Evolutionary conservation across 2,797 vertebrate genomes (phyloP).

Genomic region (Diglossa cyanea): DNA sequence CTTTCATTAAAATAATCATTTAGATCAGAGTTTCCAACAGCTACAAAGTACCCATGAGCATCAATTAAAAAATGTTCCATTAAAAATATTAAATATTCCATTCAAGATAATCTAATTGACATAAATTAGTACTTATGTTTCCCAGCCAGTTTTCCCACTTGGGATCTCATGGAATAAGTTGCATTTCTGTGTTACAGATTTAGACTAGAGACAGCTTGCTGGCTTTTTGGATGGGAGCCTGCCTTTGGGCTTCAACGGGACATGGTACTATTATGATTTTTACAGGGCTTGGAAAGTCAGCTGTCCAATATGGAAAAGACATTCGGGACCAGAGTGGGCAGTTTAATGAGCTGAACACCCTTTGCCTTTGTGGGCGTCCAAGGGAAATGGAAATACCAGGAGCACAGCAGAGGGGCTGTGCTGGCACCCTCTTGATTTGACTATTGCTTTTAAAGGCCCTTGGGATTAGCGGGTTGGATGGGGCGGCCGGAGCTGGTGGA

Average conservation of each 20-base stretch:
- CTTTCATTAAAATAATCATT: neutral
- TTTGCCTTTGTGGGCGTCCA: neutral
- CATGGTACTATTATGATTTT: neutral
- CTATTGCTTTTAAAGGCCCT: neutral
- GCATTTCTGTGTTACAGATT: neutral
- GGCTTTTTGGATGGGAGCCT: constrained; percentile 37
- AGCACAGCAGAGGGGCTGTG: neutral
- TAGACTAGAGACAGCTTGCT: neutral
- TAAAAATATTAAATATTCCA: constrained; percentile 34
- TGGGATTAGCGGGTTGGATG: fast-evolving
- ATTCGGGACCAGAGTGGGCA: neutral
- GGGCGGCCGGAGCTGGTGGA: fast-evolving
- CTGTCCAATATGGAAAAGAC: constrained; percentile 13
- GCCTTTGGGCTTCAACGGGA: constrained; percentile 9
- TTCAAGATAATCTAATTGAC: neutral
- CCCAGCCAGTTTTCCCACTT: neutral
- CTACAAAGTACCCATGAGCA: neutral
- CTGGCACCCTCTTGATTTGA: neutral
- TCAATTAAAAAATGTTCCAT: neutral
- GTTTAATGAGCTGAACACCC: constrained; percentile 25
- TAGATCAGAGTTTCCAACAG: constrained; percentile 35
- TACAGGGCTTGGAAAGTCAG: neutral
- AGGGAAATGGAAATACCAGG: constrained; percentile 8
- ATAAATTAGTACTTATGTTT: neutral
- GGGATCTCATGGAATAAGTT: constrained; percentile 11